Percentiles rank a stretch among this genome's conserved stretches.
These are phyloP conservation scores for Luscinia luscinia DNA, from an alignment of 2,797 vertebrate genomes.

Conservation along the genomic window DNA sequence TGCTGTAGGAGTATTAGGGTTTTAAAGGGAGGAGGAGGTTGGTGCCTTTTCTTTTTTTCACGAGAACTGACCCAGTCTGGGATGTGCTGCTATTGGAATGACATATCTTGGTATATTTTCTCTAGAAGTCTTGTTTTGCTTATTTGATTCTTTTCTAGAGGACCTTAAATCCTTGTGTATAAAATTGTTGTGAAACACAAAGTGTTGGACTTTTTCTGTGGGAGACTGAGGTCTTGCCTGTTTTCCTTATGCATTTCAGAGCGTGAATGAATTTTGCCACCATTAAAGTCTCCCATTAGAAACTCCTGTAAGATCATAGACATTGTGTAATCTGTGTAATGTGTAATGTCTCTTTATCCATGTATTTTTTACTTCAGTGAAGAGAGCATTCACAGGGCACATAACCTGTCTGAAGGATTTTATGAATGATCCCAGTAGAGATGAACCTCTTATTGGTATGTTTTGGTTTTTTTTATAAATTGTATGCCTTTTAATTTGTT, in stretches of 20 bases:
- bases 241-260: neutral
- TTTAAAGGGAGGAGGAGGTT: neutral
- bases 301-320: neutral
- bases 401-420: conserved; percentile 62
- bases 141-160: neutral
- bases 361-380: conserved; percentile 16
- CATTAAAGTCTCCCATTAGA: neutral
- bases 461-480: neutral
- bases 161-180: neutral
- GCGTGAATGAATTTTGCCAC: neutral
- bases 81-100: neutral
- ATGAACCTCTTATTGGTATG: conserved; percentile 67
- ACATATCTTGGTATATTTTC: neutral
- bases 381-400: neutral
- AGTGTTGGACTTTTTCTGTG: neutral
- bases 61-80: neutral
- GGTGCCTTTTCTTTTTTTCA: neutral
- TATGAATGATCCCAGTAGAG: conserved; percentile 63
- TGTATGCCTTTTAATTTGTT: neutral
- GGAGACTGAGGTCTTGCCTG: neutral
- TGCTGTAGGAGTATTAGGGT: neutral
- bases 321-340: neutral
- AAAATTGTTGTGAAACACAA: neutral
- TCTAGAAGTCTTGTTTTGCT: neutral
- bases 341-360: neutral